A percentile compares a stretch with the other conserved stretches of the same genome.
Evolutionary conservation across 2,113 vertebrate genomes (phyloP).

Genomic region (Tenebrosternarchus preto): DNA sequence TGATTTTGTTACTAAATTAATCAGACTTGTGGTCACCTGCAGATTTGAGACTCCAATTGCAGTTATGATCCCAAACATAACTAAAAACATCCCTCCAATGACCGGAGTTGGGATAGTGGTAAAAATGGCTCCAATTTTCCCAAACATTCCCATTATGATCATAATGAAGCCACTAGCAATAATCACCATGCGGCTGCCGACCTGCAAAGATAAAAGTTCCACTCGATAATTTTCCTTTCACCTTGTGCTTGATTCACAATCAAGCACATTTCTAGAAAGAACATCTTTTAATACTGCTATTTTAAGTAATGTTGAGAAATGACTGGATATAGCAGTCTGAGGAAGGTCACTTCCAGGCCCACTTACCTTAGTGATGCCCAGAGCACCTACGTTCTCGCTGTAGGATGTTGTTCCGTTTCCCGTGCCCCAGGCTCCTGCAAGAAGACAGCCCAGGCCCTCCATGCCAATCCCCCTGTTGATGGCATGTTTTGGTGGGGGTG

Average conservation of each 20-base stretch:
- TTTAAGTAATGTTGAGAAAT: neutral
- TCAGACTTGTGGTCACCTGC: slow-evolving; percentile 76
- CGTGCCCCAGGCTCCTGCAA: slow-evolving; percentile 93
- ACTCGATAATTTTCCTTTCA: neutral
- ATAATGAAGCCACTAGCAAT: slow-evolving; percentile 80
- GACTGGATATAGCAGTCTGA: neutral
- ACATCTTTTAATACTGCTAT: too few species aligned
- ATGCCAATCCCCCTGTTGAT: slow-evolving; percentile 90
- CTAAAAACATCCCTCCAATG: slow-evolving; percentile 91
- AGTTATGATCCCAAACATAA: slow-evolving; percentile 91
- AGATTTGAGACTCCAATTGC: slow-evolving; percentile 91
- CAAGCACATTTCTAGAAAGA: too few species aligned
- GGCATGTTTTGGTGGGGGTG: slow-evolving; percentile 86
- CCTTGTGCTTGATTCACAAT: neutral
- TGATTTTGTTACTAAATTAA: neutral
- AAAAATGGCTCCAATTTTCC: slow-evolving; percentile 87
- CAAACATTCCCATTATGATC: slow-evolving; percentile 85
- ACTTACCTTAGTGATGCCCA: slow-evolving; percentile 91
- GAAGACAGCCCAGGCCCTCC: slow-evolving; percentile 89
- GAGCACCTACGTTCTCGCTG: slow-evolving; percentile 91
- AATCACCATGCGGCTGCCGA: slow-evolving; percentile 93
- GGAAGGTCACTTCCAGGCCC: too few species aligned
- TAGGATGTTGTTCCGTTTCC: slow-evolving; percentile 94
- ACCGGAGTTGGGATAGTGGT: slow-evolving; percentile 90
- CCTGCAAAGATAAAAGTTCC: slow-evolving; percentile 69